phyloP scores from a whole-genome alignment of 2,797 vertebrate genomes.

The Crypturellus tataupa region DNA sequence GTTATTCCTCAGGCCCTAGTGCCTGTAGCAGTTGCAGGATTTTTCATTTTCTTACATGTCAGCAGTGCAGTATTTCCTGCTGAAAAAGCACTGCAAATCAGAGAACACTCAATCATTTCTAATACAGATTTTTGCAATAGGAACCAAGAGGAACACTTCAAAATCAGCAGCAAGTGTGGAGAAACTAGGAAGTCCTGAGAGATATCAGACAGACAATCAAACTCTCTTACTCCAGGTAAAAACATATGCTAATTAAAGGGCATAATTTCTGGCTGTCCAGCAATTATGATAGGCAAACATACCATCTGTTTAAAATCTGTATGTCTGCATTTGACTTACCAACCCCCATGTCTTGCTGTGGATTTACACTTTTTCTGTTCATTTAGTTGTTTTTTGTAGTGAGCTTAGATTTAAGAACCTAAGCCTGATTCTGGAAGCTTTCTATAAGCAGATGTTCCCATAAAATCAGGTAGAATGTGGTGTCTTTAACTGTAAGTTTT shows the following conservation, averaged over 20 bases:
- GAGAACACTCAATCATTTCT: neutral
- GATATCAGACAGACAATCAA: conserved; percentile 84
- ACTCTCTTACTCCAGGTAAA: conserved; percentile 90
- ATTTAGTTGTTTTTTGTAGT: neutral
- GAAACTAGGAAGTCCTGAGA: conserved; percentile 76
- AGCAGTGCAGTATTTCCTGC: neutral
- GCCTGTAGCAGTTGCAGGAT: neutral
- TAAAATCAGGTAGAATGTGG: neutral
- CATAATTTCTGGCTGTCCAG: neutral
- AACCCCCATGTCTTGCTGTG: neutral
- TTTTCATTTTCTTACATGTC: neutral
- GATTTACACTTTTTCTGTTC: neutral
- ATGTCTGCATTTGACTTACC: neutral
- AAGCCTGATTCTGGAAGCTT: neutral
- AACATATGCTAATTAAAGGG: neutral
- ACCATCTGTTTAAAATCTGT: neutral
- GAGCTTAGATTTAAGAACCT: neutral
- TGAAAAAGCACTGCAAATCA: neutral
- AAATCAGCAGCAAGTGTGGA: conserved; percentile 59
- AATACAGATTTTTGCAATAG: conserved; percentile 52
- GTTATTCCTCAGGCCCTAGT: neutral
- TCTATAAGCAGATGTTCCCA: neutral
- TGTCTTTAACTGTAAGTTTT: neutral
- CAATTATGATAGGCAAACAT: neutral
- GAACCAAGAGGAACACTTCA: conserved; percentile 72